Evolutionary conservation across 2,113 vertebrate species (phyloP).

Genomic region (Poicephalus gulielmi): DNA sequence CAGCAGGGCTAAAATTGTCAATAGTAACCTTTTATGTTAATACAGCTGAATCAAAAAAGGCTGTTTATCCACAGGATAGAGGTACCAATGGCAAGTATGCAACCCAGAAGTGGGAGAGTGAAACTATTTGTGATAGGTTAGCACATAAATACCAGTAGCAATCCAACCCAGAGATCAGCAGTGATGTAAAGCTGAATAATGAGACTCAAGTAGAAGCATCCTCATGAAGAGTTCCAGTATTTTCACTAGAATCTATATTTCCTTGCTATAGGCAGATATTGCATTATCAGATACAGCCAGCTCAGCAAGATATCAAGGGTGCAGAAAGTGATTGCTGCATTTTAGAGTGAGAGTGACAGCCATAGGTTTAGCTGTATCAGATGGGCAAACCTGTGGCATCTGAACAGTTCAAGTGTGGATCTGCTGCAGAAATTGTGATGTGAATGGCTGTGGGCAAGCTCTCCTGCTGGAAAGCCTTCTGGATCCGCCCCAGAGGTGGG

Average conservation of each 20-base stretch:
- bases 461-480: conserved; percentile 66
- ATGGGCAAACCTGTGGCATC: conserved; percentile 62
- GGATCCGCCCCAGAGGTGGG: conserved; percentile 53
- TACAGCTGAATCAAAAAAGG: not conserved
- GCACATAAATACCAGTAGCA: not conserved
- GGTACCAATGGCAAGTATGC: not conserved
- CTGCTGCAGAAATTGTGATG: conserved; percentile 9
- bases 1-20: not conserved
- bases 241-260: not conserved
- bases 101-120: not conserved
- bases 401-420: conserved; percentile 19
- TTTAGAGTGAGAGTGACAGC: conserved; percentile 19
- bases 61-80: not conserved
- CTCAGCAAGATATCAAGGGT: conserved; percentile 59
- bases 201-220: not conserved
- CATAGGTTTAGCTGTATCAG: conserved; percentile 21
- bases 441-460: conserved; percentile 26
- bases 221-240: not conserved
- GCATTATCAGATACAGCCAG: not conserved
- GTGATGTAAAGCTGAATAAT: conserved; percentile 25
- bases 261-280: not conserved
- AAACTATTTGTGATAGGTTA: conserved; percentile 2
- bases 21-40: not conserved
- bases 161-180: not conserved
- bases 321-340: conserved; percentile 51